Base-by-base conservation (phyloP, 2,113 vertebrate species). In the Hyaena hyaena region DNA sequence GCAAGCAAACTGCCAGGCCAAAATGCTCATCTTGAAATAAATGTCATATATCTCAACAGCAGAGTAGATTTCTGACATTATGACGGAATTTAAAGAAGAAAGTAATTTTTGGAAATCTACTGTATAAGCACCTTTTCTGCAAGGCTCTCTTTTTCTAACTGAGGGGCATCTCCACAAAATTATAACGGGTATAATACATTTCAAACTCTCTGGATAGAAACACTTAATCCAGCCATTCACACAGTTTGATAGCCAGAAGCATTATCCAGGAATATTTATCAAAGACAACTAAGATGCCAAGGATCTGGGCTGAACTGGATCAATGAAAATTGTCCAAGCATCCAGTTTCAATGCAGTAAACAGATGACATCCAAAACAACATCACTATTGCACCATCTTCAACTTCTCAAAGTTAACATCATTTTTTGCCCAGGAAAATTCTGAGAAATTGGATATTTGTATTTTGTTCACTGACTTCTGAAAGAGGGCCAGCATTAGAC, bases 341-440 rank as follows among this genome's bases (percentile, higher is more conserved):
- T 14, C 65, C 33, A 33, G 16, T 50, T 95, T 93, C 39, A 77
- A 45, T 23, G 0, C 6, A 61, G 7, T 35, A 28, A 63, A 48
- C 55, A 10, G 53, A 97, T 68, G 35, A 33, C n/a, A 88, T 71
- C n/a, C 48, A 88, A 79, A 90, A 97, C 79, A 80, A 90, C 23
- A 43, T 17, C 61, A 50, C 45, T 55, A 43, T 33, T 33, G 31
- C 5, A 35, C 26, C 8, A 31, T 28, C 28, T n/a, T 90, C 45
- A 95, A 5, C 35, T 66, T 91, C 33, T 92, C 85, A 81, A 88
- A 87, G 65, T 45, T 55, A 81, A 83, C 88, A 17, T 24, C 12
- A 84, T 21, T 74, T 74, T 31, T 95, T 95, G 58, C 31, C 85
- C 66, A 85, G 50, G n/a, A 93, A 94, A 85, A 92, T 43, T n/a